phyloP scores from a whole-genome alignment of 1,140 invertebrate species.

The Orius insidiosus region DNA sequence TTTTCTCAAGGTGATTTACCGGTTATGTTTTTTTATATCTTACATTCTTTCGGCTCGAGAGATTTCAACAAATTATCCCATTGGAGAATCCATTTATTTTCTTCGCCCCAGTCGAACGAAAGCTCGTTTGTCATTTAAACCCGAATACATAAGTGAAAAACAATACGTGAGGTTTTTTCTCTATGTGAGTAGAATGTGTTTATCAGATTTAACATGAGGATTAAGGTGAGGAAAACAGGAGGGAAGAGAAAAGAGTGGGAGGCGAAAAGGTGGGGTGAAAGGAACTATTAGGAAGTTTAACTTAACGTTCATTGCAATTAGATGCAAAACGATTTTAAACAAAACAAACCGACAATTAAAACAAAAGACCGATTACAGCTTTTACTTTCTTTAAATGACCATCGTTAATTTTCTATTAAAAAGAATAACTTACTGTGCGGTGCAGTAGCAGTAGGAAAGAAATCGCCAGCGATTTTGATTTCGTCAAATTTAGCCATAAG shows the following conservation, averaged over 20 bases:
- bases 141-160: neutral
- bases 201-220: neutral
- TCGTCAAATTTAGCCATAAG: conserved; percentile 78
- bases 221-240: too few relatives aligned
- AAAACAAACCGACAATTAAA: too few relatives aligned
- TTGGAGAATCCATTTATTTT: conserved; percentile 6
- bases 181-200: neutral
- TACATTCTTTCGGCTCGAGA: neutral
- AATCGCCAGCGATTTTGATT: conserved; percentile 53
- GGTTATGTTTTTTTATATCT: neutral
- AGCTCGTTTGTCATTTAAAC: neutral
- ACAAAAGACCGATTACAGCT: too few relatives aligned
- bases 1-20: neutral
- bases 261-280: neutral
- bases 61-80: conserved; percentile 1
- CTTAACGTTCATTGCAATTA: too few relatives aligned
- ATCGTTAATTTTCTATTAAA: conserved; percentile 6
- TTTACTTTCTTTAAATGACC: too few relatives aligned
- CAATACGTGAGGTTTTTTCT: neutral
- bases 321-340: too few relatives aligned
- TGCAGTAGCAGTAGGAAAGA: conserved; percentile 52
- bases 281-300: neutral
- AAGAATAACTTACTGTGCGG: conserved; percentile 15
- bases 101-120: conserved; percentile 7
- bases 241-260: neutral